Conservation (phyloP, 2,797 vertebrate species). For the Manis crassicaudata region DNA sequence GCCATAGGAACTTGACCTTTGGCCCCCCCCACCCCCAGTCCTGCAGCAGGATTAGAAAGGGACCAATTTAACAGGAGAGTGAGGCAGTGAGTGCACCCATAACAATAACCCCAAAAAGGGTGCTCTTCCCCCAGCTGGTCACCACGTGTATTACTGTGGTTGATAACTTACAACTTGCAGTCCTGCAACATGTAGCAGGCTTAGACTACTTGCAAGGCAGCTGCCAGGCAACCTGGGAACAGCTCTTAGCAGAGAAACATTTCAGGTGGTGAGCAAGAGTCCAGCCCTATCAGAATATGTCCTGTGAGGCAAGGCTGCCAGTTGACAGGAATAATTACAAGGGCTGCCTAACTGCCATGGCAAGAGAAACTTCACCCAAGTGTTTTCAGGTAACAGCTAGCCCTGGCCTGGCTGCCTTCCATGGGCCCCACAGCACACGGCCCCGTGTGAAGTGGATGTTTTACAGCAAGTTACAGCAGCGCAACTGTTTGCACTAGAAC, state of each 20-base stretch:
- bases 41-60: constrained; percentile 23
- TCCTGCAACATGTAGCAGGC: constrained; percentile 61
- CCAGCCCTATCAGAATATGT: constrained; percentile 64
- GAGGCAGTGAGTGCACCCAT: constrained; percentile 5
- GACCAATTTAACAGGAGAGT: constrained; percentile 45
- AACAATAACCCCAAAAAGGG: neutral
- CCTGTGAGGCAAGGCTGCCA: constrained; percentile 38
- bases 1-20: neutral
- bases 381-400: constrained; percentile 62
- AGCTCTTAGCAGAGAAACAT: neutral
- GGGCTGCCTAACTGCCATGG: neutral
- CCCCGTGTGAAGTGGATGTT: neutral
- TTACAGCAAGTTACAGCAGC: constrained; percentile 51
- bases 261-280: constrained; percentile 35
- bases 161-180: constrained; percentile 74
- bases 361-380: constrained; percentile 66
- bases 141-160: constrained; percentile 26
- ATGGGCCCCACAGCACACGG: neutral
- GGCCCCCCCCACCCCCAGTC: neutral
- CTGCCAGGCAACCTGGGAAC: neutral
- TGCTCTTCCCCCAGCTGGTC: constrained; percentile 50
- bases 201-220: constrained; percentile 3
- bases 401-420: constrained; percentile 61
- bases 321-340: constrained; percentile 29
- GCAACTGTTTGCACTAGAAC: constrained; percentile 56